phyloP scores from a whole-genome alignment of 2,888 invertebrate genomes.

The Drosophila cognata region DNA sequence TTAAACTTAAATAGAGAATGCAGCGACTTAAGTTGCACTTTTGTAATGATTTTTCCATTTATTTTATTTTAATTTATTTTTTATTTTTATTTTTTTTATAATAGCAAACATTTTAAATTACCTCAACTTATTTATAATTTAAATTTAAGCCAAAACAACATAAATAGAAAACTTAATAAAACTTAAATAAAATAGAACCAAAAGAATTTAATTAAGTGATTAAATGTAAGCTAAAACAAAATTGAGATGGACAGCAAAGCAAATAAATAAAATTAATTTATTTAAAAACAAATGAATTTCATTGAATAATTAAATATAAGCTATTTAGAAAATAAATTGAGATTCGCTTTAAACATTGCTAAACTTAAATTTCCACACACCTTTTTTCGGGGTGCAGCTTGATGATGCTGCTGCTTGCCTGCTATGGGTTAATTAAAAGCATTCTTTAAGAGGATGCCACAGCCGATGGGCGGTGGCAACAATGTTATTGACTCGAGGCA shows the following conservation, averaged over 20 bases:
- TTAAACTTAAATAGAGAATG: background rate
- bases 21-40: background rate
- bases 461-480: conserved; percentile 15
- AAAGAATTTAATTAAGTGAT: background rate
- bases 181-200: background rate
- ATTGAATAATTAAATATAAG: background rate
- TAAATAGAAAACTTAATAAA: background rate
- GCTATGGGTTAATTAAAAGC: background rate
- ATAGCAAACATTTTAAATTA: background rate
- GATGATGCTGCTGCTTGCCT: background rate
- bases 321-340: background rate
- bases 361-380: background rate
- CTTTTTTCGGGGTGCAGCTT: background rate
- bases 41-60: background rate
- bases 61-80: background rate
- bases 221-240: background rate
- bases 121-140: background rate
- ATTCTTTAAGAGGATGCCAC: conserved; percentile 9
- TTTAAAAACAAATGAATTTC: background rate
- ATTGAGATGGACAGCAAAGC: background rate
- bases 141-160: background rate
- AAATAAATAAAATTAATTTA: background rate
- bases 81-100: too few species aligned
- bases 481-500: conserved; percentile 46
- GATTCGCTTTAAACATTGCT: background rate